Conservation (phyloP, 2,113 vertebrate genomes). For the Sylvietta virens region DNA sequence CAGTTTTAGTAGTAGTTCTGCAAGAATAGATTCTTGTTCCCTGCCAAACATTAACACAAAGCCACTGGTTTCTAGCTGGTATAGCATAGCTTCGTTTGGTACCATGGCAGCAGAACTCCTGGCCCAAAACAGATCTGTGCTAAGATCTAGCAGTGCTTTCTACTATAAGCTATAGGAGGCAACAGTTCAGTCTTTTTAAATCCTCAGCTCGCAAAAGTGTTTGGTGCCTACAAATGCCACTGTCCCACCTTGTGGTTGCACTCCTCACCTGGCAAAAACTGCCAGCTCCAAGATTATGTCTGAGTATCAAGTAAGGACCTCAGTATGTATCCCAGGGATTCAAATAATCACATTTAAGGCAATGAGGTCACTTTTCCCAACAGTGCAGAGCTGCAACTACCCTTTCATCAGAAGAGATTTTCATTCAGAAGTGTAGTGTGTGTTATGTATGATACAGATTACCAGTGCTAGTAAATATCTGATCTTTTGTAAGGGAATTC, state of each 20-base stretch:
- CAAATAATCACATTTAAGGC: background rate
- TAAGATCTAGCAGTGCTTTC: background rate
- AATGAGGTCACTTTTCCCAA: background rate
- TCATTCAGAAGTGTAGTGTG: background rate
- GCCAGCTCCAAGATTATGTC: background rate
- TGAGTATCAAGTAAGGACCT: background rate
- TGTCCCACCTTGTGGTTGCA: background rate
- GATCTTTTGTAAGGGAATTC: background rate
- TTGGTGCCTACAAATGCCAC: background rate
- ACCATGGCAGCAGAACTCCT: background rate
- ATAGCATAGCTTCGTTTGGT: background rate
- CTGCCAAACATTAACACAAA: background rate
- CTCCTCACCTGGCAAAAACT: background rate
- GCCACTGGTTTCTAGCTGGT: background rate
- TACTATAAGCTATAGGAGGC: background rate
- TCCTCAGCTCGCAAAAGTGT: background rate
- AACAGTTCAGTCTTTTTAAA: background rate
- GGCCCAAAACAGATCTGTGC: background rate
- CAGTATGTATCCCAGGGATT: background rate
- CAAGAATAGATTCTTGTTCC: background rate
- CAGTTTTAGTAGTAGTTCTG: background rate
- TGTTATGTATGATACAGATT: background rate
- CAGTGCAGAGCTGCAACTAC: background rate
- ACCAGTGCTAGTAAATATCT: background rate
- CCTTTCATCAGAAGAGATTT: background rate